Evolutionary conservation across 2,113 vertebrate genomes (phyloP), one percentile per base, ranked within the genome.

Genomic region (Melanostigma gelatinosum): DNA sequence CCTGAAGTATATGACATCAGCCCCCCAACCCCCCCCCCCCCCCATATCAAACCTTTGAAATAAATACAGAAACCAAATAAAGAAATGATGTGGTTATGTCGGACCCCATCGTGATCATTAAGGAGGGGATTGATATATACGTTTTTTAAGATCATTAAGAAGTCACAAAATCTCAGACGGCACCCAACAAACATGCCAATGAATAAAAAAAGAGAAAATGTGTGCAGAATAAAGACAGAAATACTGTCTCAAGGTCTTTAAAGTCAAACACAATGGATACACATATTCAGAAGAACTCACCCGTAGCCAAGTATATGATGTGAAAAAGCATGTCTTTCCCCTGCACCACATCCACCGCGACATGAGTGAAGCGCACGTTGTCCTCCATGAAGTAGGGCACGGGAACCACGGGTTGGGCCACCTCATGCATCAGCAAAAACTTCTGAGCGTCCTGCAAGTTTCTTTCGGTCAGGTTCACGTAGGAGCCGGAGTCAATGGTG

Each of bases 381-480:
- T 99, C 98, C 91, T 99, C 97, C 97, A 97, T 97, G 93, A 99
- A 99, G 87, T 96, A 95, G 0, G 98, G 98, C 85, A 96, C 90
- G 0, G 96, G 91, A 72, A 93, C 94, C 79, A 98, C 94, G 0
- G 98, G 98, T 83, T 99, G 98, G 54, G 98, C 93, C 10, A 99
- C 98, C 67, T 99, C 97, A 0, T 99, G 97, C 97, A 99, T 99
- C 86, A 99, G 94, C 82, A 99, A 94, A 92, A 99, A 99, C 91
- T 96, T 98, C 90, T 99, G 98, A 38, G 98, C 98, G 4, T 99
- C 97, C 80, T 98, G 97, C 85, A 99, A 96, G 92, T 97, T 99
- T 71, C 98, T 95, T 62, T 98, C 96, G 0, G 98, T 99, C 92
- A 99, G 93, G 90, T 99, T 99, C 82, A 96, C 94, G 7, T 99